These are phyloP conservation scores for Brachionus asplanchnoidis DNA, from an alignment of 1,140 invertebrate genomes.

Conservation along the genomic window DNA sequence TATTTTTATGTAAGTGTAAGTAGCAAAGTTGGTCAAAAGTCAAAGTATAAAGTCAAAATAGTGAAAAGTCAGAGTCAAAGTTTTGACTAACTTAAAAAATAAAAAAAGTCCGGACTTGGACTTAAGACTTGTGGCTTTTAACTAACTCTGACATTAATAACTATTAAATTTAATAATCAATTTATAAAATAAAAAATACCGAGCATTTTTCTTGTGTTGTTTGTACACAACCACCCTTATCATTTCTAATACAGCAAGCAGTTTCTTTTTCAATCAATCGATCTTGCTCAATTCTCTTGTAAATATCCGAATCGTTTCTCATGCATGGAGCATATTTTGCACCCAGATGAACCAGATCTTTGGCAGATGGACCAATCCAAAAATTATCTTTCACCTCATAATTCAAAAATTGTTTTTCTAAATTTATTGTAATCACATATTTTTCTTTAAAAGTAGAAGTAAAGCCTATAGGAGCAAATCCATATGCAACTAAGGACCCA, in stretches of 20 bases:
- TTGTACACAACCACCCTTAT: constrained; percentile 88
- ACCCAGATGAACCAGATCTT: constrained; percentile 89
- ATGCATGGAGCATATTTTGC: constrained; percentile 99
- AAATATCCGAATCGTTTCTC: constrained; percentile 82
- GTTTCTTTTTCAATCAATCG: constrained; percentile 79
- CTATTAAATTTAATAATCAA: constrained; percentile 43
- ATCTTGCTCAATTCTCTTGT: constrained; percentile 77
- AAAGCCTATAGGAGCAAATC: constrained; percentile 85
- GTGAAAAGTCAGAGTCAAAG: too few relatives aligned
- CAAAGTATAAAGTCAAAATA: too few relatives aligned
- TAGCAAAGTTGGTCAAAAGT: too few relatives aligned
- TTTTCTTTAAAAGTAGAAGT: constrained; percentile 55
- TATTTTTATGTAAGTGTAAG: too few relatives aligned
- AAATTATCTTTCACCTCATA: constrained; percentile 62
- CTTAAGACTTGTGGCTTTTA: too few relatives aligned
- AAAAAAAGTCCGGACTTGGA: too few relatives aligned
- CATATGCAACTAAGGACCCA: constrained; percentile 83
- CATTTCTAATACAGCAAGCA: constrained; percentile 69
- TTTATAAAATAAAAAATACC: constrained; percentile 41
- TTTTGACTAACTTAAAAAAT: too few relatives aligned
- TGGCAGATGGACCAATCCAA: constrained; percentile 60
- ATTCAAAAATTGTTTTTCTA: constrained; percentile 84
- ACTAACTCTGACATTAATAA: too few relatives aligned
- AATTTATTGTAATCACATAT: constrained; percentile 59
- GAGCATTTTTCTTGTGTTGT: constrained; percentile 60